Evolutionary conservation across 2,113 vertebrate genomes (phyloP), one percentile per base, ranked within the genome.

Genomic region (Symphodus melops): DNA sequence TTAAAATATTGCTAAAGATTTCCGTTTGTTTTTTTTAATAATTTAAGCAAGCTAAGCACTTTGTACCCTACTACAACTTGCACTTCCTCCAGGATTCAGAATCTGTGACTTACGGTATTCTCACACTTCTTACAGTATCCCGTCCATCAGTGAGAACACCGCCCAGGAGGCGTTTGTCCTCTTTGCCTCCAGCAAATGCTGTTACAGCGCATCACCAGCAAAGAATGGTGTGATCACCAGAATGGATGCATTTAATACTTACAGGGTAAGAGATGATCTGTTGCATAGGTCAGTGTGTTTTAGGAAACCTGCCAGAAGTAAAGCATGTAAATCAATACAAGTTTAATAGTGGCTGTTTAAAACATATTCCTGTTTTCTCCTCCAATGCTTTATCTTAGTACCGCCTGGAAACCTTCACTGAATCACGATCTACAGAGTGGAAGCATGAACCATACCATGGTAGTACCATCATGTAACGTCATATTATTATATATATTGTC

Each of bases 401-500:
- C 68, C 79, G 77, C 17, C 64, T 92, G 77, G 93, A 93, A 85
- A 94, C 93, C 7, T 95, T 92, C 41, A 89, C 66, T 7, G 90
- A 94, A 82, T 86, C 91, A 11, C 68, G 91, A 54, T 72, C 72
- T 48, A 92, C 93, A 12, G 86, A 88, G 19, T 91, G 88, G 91
- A 57, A 69, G 20, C 71, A 77, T 0, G 53, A 84, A 28, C 87
- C 93, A 7, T 82, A 81, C 10, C n/a, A 56, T 4, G 86, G 90
- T 91, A 21, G 39, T 57, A 51, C 28, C 53, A 1, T 46, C 33
- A 20, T 11, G 4, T 21, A n/a, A n/a, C n/a, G n/a, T n/a, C n/a
- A n/a, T n/a, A n/a, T n/a, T n/a, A n/a, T n/a, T n/a, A n/a, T n/a
- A n/a, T n/a, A n/a, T n/a, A n/a, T n/a, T n/a, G n/a, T n/a, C n/a